A percentile compares a stretch with the other conserved stretches of the same genome.
Evolutionary conservation across 35 echinoderm and acorn worm species (phyloP).

Genomic region (Hemicentrotus pulcherrimus): DNA sequence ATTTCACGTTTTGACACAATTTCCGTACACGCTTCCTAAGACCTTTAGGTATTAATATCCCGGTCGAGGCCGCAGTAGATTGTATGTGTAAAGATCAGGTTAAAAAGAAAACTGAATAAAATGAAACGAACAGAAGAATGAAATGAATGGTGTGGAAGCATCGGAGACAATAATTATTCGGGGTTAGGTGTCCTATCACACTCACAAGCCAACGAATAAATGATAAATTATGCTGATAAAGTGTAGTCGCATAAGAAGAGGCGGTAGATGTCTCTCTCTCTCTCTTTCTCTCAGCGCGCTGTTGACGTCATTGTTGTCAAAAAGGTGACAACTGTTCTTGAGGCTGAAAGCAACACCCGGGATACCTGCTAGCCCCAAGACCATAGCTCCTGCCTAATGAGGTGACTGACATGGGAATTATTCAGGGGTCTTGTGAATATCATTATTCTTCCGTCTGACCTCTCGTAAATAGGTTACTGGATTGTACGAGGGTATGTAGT

Average conservation of each 20-base stretch:
- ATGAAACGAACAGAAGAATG: neutral
- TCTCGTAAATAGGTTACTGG: no score
- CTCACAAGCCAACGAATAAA: neutral
- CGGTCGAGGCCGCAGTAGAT: no score
- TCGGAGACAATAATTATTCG: no score
- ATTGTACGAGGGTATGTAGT: no score
- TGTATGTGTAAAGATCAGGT: no score
- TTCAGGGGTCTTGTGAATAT: neutral
- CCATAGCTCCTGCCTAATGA: neutral
- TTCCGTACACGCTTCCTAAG: no score
- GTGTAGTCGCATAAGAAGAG: neutral
- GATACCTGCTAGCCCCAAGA: neutral
- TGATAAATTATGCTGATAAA: neutral
- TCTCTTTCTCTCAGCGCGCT: neutral
- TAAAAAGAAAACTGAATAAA: no score
- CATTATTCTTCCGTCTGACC: neutral
- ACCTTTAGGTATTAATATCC: no score
- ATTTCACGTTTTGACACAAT: no score
- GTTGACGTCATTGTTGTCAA: conserved; percentile 9
- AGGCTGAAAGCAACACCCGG: neutral
- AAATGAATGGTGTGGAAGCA: neutral
- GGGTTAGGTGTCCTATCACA: neutral
- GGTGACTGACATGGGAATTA: conserved; percentile 1
- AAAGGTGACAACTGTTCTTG: neutral
- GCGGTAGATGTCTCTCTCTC: neutral